Base-by-base conservation (phyloP, 2,113 vertebrate species). In the Neodon shergylaensis region DNA sequence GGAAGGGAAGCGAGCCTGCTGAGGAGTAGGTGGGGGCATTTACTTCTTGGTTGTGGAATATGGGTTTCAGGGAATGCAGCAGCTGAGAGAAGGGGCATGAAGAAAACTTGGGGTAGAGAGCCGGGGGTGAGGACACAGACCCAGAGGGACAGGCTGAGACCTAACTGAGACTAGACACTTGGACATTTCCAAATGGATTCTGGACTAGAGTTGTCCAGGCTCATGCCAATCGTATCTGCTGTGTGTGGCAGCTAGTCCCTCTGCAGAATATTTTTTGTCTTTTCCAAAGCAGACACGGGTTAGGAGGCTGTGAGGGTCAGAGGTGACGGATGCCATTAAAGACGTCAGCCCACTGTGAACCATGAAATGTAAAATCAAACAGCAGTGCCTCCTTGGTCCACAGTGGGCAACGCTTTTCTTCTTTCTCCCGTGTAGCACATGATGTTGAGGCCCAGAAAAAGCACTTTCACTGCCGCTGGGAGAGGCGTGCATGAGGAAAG, bases 251-350 rank as follows among this genome's bases (percentile, higher is more conserved):
- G 91, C 93, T 42, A 26, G 66, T 82, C 74, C 24, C 65, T 81
- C 82, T 58, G 65, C 7, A 88, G 95, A 90, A 68, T 52, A 78
- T 58, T 93, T 93, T 65, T 84, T 36, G 39, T 68, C 58, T 93
- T 85, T 76, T 82, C 77, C 74, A 83, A 94, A 85, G 49, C 7
- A 39, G 78, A 90, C 39, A 19, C 12, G 47, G 72, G 54, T 19
- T 0, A 92, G 79, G 85, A 92, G 88, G 70, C 24, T 63, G 63
- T 78, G 74, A 91, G 49, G 72, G 22, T 88, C 42, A 63, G 82
- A 96, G 49, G 65, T 49, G 65, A 87, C 6, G 79, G 85, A 42
- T 65, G 65, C 33, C 86, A 91, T 65, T 79, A 66, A 68, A 88
- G 65, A 33, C 9, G 36, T 83, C 58, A 79, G 28, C 68, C 31